Conservation (phyloP, 2,113 vertebrate species). For the Oceanodroma tethys region DNA sequence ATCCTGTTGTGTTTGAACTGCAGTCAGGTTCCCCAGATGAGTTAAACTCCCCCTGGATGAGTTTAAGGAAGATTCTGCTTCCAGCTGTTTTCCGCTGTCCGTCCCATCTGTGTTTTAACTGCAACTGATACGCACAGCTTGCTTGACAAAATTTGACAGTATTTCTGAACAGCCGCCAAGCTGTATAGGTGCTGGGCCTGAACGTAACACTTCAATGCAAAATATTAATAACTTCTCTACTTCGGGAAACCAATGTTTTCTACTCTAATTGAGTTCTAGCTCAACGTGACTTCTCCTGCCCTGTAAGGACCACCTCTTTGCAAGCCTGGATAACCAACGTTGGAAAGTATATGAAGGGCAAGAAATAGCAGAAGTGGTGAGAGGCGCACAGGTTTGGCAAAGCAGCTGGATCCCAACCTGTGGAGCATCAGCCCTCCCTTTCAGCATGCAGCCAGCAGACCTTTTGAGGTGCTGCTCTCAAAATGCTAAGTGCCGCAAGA, state of each 20-base stretch:
- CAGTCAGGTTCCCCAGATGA: neutral
- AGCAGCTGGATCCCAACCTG: neutral
- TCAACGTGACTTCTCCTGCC: neutral
- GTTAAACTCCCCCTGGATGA: no score
- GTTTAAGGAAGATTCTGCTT: neutral
- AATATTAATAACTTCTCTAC: neutral
- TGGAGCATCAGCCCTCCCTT: neutral
- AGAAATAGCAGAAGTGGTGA: fast-evolving
- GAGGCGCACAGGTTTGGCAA: fast-evolving
- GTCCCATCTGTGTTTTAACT: neutral
- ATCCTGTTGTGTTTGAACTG: neutral
- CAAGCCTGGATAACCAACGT: neutral
- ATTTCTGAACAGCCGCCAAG: neutral
- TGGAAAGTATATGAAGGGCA: neutral
- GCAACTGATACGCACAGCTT: neutral
- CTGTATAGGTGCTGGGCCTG: neutral
- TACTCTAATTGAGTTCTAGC: neutral
- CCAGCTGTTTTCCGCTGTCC: neutral
- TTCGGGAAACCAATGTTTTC: neutral
- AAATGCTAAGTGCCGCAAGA: neutral
- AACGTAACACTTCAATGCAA: neutral
- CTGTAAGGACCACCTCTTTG: neutral
- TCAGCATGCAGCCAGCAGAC: neutral
- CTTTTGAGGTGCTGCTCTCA: neutral
- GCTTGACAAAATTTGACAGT: neutral